Evolutionary conservation across 1,140 invertebrate genomes (phyloP), one percentile per base, ranked within the genome.

Genomic region (Manduca sexta): DNA sequence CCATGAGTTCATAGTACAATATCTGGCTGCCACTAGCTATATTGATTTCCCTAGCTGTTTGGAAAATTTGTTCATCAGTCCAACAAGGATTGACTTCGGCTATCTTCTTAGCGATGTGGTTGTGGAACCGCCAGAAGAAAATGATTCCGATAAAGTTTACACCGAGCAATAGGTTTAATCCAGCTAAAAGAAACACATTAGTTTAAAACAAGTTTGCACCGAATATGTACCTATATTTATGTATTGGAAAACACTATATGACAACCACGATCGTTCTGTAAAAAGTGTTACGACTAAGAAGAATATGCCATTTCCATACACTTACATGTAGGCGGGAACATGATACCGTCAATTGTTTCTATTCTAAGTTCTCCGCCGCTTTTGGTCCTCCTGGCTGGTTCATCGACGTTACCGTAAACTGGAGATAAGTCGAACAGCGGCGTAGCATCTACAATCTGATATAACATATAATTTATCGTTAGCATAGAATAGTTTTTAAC

Each of bases 31-130:
- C 16, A 11, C 12, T 41, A 3, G 55, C 55, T 10, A 57, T 57
- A 29, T 48, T 52, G 16, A 52, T 89, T 47, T 86, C 84, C 60
- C 91, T 81, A 0, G 90, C 71, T 70, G 91, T 90, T 60, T 92
- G 89, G 65, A 88, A 91, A 0, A 90, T 43, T 1, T 57, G 80
- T 47, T 91, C 88, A 53, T 91, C 90, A 51, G 86, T 75, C 90
- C 89, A 91, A 43, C 87, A 78, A 0, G 88, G 87, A 62, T 93
- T 93, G 5, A 92, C 47, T 0, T 74, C 50, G 2, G 64, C 55
- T 2, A 93, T 66, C 16, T 74, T 67, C 2, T 75, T 64, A 3
- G 91, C 90, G 7, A 93, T 63, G 31, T 88, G 70, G 69, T 93
- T 93, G 72, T 93, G 92, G 15, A 11, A 17, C 10, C 41, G 45